Conservation (phyloP, 2,888 invertebrate species). For the Caenorhabditis sinica region DNA sequence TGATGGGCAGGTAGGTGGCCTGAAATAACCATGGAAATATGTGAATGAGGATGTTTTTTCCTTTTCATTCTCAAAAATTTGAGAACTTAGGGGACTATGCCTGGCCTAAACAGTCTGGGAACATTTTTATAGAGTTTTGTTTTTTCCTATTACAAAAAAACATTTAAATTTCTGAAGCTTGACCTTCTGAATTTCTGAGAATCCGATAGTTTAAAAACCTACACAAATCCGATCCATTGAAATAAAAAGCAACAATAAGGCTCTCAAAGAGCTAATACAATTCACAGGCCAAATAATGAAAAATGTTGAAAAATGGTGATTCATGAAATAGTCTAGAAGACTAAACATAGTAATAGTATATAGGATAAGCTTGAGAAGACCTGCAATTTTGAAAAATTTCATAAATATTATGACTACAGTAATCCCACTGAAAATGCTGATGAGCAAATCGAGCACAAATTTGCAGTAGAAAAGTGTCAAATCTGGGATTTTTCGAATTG, state of each 20-base stretch:
- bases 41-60: too few relatives aligned
- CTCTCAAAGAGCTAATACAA: background rate
- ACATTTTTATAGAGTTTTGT: too few relatives aligned
- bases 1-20: constrained; percentile 15
- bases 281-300: constrained; percentile 14
- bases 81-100: too few relatives aligned
- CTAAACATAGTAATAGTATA: background rate
- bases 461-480: background rate
- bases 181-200: background rate
- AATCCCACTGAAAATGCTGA: constrained; percentile 6
- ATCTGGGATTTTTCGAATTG: background rate
- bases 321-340: background rate
- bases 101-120: too few relatives aligned
- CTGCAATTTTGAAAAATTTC: background rate
- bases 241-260: background rate
- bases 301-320: background rate
- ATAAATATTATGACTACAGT: too few relatives aligned
- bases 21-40: background rate
- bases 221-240: constrained; percentile 14
- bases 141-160: too few relatives aligned
- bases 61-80: too few relatives aligned
- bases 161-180: too few relatives aligned
- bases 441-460: background rate
- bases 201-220: background rate
- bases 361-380: background rate